phyloP scores from a whole-genome alignment of 2,113 vertebrate species.

The Chlamydotis undulata region DNA sequence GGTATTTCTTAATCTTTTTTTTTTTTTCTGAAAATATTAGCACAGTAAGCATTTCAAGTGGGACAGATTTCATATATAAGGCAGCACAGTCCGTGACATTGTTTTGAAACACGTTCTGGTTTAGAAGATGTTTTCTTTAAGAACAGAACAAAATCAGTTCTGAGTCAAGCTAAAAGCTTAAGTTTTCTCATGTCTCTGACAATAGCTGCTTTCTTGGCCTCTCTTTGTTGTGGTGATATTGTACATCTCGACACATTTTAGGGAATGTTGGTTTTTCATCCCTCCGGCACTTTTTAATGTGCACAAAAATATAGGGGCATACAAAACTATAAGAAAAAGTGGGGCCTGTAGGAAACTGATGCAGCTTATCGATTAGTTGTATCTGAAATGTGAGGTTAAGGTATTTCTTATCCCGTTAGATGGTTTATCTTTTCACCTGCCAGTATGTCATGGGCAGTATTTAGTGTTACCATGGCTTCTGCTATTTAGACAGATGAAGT shows the following conservation, averaged over 20 bases:
- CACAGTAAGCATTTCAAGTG: not conserved
- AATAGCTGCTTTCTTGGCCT: not conserved
- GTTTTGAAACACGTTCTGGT: not conserved
- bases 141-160: not conserved
- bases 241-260: not conserved
- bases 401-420: not conserved
- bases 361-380: not conserved
- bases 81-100: not conserved
- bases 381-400: not conserved
- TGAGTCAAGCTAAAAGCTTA: not conserved
- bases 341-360: not conserved
- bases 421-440: not conserved
- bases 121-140: not conserved
- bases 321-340: not conserved
- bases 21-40: not conserved
- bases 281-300: not conserved
- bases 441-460: too few species aligned
- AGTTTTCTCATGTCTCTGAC: not conserved
- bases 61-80: not conserved
- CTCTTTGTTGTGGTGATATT: not conserved
- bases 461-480: not conserved
- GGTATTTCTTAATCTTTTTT: not conserved
- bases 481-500: not conserved
- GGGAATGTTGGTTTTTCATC: not conserved
- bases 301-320: accelerated